Percentiles rank a stretch among this genome's conserved stretches.
These are phyloP conservation scores for Eulemur rufifrons DNA, from an alignment of 2,113 vertebrate genomes.

Conservation along the genomic window DNA sequence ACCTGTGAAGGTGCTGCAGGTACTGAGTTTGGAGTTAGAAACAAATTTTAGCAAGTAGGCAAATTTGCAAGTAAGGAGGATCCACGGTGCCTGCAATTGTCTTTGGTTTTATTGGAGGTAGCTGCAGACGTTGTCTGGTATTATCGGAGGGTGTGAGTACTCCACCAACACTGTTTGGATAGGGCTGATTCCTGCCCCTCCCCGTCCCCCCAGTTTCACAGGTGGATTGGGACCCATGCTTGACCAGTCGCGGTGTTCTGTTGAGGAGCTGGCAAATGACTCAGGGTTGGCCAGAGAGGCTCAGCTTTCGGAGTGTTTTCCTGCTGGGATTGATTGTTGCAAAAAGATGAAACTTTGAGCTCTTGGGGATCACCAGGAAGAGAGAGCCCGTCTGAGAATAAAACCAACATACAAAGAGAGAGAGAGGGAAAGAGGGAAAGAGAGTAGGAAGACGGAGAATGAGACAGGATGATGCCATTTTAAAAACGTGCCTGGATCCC, in stretches of 20 bases:
- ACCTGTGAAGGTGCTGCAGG: fast-evolving
- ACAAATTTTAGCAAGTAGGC: neutral
- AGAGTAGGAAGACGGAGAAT: neutral
- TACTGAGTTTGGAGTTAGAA: neutral
- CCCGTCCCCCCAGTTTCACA: neutral
- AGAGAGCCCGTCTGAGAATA: neutral
- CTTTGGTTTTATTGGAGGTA: neutral
- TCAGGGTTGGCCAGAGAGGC: neutral
- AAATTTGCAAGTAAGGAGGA: neutral
- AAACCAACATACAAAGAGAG: neutral
- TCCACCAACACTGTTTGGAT: neutral
- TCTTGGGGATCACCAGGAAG: neutral
- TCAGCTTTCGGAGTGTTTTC: neutral
- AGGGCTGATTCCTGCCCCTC: neutral
- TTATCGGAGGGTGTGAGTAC: neutral
- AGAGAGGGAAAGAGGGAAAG: neutral
- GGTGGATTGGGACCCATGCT: neutral
- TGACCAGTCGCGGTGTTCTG: neutral
- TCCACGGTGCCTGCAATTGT: neutral
- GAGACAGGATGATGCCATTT: neutral
- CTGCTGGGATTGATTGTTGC: neutral
- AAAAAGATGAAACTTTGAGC: neutral
- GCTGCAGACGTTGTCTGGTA: neutral
- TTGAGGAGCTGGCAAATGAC: neutral
- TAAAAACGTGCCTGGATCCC: neutral